Base-by-base conservation (phyloP, 2,113 vertebrate species). In the Elachura formosa region DNA sequence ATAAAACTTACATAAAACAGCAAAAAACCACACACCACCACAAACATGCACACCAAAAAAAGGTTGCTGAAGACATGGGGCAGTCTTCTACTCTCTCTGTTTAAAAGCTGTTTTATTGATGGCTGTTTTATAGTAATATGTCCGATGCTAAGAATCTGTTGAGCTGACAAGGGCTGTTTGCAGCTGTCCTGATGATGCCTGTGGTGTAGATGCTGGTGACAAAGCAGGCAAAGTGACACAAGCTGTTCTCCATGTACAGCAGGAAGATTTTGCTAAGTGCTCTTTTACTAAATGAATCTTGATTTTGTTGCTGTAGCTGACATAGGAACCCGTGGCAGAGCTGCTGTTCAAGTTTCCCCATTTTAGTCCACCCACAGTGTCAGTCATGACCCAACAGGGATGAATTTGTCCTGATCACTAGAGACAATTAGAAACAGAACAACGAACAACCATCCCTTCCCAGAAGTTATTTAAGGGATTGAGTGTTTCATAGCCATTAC, bases 21-120 rank as follows among this genome's bases (percentile, higher is more conserved):
- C n/a, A n/a, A n/a, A n/a, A n/a, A n/a, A n/a, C n/a, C n/a, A n/a
- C n/a, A n/a, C n/a, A n/a, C n/a, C n/a, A n/a, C n/a, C n/a, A n/a
- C n/a, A n/a, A n/a, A 8, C 18, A 16, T 0, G 0, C 2, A 1
- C 20, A 36, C 41, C 20, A 13, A 16, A 69, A 69, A 84, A 73
- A 80, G 55, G 36, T 28, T 80, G 5, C 68, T 77, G 63, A 68
- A 64, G 41, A 51, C 23, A 48, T 0, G 1, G 10, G 14, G 43
- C 64, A 38, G 25, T 18, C 34, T 46, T 85, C 43, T 61, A 18
- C 33, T 51, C 73, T 49, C 31, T 59, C 25, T 48, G 36, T 69
- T 80, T 45, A n/a, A 28, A 86, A 87, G 28, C 24, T 46, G 4
- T 46, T 93, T 86, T 26, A 55, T 68, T 41, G 46, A 58, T 55